Evolutionary conservation across 2,888 invertebrate genomes (phyloP), one percentile per base, ranked within the genome.

Genomic region (Synergus japonicus): DNA sequence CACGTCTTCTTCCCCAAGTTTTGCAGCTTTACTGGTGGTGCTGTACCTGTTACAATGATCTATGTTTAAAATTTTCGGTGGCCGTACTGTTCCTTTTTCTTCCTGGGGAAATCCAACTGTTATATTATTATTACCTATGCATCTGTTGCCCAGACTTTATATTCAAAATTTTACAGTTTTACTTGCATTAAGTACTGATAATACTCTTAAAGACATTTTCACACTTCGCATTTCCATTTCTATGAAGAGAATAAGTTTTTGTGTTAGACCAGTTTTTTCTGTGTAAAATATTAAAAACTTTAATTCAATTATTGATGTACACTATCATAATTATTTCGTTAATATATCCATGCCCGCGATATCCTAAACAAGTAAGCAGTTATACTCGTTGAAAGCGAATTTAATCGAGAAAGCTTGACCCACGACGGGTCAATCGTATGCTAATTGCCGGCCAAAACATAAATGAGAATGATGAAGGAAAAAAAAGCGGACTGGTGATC

Each of bases 341-440:
- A 29, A 29, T 29, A 29, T 29, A 29, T 29, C 3, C 29, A 3
- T 29, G n/a, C 13, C n/a, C 44, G 22, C 22, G 67, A 22, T 22
- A n/a, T 67, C 18, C 46, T 67, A 67, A 41, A 65, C 46, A 65
- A 41, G 41, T 65, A 41, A 66, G 49, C 29, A 49, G 49, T 15
- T 69, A 46, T 49, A n/a, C 18, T 49, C 49, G 82, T 84, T 85
- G 86, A 85, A 82, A 86, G 84, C 84, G 86, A 90, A 90, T 91
- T 91, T 87, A 90, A 91, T 89, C 90, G 87, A 78, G 82, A 84
- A 83, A 84, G 83, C 83, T 82, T 87, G 89, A 88, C 87, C 88
- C 86, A 86, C 87, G 87, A 87, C 86, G 87, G 88, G 91, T 91
- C 91, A 91, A 91, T 91, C 90, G 90, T 91, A 91, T 91, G 91